Conservation (phyloP, 2,113 vertebrate genomes). For the Prietella phreatophila region DNA sequence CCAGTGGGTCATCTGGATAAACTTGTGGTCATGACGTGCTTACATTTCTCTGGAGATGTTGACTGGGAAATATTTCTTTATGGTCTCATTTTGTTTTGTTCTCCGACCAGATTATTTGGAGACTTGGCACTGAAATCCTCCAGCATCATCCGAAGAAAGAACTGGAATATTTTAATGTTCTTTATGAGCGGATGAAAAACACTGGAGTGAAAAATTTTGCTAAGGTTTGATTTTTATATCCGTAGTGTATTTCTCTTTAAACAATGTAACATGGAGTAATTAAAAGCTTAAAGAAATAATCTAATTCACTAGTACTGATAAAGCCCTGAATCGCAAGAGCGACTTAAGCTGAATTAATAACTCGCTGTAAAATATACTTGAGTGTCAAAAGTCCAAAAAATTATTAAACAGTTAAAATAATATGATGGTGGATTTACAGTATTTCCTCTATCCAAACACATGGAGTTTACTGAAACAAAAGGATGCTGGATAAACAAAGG, state of each 20-base stretch:
- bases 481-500: neutral
- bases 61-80: neutral
- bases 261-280: neutral
- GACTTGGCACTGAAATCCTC: constrained; percentile 83
- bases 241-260: neutral
- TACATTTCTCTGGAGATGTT: neutral
- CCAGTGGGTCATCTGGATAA: neutral
- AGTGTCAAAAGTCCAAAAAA: neutral
- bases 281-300: neutral
- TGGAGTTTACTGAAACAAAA: neutral
- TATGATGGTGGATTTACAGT: neutral
- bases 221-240: constrained; percentile 68
- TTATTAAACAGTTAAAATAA: neutral
- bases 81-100: neutral
- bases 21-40: neutral
- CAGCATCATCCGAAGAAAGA: constrained; percentile 78
- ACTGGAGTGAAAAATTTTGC: constrained; percentile 79
- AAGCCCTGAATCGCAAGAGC: neutral
- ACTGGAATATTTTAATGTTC: constrained; percentile 75
- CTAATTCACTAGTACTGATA: neutral
- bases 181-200: constrained; percentile 87
- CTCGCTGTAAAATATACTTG: neutral
- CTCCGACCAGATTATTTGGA: constrained; percentile 80
- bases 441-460: neutral
- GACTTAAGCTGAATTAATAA: neutral